phyloP scores from a whole-genome alignment of 2,888 invertebrate genomes.

The Doris montereyensis region DNA sequence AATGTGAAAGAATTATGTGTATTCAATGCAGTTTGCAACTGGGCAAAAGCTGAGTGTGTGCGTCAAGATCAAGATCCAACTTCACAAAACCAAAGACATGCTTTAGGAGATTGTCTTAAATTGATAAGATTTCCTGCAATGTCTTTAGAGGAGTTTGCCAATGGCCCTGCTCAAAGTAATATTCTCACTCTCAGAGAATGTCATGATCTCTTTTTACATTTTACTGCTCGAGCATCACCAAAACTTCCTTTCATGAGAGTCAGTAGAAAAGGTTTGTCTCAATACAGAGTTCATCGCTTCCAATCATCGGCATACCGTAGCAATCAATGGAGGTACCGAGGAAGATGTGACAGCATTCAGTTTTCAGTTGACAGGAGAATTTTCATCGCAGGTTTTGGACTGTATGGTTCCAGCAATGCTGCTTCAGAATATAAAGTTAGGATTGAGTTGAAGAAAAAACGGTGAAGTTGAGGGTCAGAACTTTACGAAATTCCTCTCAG shows the following conservation, averaged over 20 bases:
- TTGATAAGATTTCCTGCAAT: slow-evolving; percentile 94
- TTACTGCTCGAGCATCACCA: slow-evolving; percentile 91
- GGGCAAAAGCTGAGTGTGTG: slow-evolving; percentile 93
- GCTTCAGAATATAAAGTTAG: slow-evolving; percentile 95
- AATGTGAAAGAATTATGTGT: slow-evolving; percentile 90
- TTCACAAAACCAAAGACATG: slow-evolving; percentile 78
- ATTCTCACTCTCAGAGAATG: slow-evolving; percentile 93
- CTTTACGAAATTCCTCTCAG: slow-evolving; percentile 94
- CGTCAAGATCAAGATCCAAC: slow-evolving; percentile 87
- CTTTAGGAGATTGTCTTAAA: slow-evolving; percentile 81
- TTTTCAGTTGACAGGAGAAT: slow-evolving; percentile 96
- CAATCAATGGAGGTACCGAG: slow-evolving; percentile 97
- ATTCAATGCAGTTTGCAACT: slow-evolving; percentile 91
- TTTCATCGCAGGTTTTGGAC: slow-evolving; percentile 94
- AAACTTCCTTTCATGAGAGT: slow-evolving; percentile 86
- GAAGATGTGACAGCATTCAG: slow-evolving; percentile 96
- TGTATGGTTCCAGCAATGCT: slow-evolving; percentile 96
- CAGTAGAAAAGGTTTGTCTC: slow-evolving; percentile 88
- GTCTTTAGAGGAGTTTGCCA: slow-evolving; percentile 94
- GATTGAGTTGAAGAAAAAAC: slow-evolving; percentile 88
- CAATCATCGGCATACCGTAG: slow-evolving; percentile 96
- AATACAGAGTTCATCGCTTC: slow-evolving; percentile 95
- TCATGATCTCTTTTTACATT: slow-evolving; percentile 94
- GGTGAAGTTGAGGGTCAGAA: slow-evolving; percentile 91
- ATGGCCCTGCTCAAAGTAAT: slow-evolving; percentile 93